A percentile compares a stretch with the other conserved stretches of the same genome.
These are phyloP conservation scores for Megathymus violae DNA, from an alignment of 1,140 invertebrate genomes.

Conservation along the genomic window DNA sequence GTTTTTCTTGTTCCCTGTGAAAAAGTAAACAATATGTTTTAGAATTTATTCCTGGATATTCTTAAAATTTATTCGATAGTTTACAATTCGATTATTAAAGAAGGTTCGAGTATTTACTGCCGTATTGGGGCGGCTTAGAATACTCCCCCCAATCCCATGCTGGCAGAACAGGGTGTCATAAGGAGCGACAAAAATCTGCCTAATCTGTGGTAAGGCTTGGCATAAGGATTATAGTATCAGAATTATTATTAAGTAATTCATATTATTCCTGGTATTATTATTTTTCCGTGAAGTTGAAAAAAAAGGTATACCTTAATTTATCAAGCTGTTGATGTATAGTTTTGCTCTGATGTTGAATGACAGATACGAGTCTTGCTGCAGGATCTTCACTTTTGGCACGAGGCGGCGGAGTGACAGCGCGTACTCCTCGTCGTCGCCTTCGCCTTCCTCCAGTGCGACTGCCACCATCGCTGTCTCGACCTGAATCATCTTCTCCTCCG, in stretches of 20 bases:
- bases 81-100: no score
- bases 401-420: constrained; percentile 64
- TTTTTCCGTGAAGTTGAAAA: no score
- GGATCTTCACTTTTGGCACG: constrained; percentile 73
- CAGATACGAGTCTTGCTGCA: constrained; percentile 89
- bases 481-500: constrained; percentile 75
- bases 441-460: constrained; percentile 54
- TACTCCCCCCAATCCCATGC: no score
- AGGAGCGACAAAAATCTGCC: no score
- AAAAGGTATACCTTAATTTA: constrained; percentile 83
- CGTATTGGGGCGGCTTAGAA: no score
- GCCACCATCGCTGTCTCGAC: constrained; percentile 71
- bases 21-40: constrained; percentile 15
- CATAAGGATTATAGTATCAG: no score
- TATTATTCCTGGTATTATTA: no score
- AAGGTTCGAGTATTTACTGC: no score
- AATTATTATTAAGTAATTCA: no score
- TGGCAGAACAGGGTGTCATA: no score
- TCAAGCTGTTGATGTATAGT: constrained; percentile 90
- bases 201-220: no score
- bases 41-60: not conserved
- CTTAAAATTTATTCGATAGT: no score
- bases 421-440: constrained; percentile 49
- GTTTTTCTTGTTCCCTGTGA: constrained; percentile 90
- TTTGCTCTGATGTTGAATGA: constrained; percentile 92